Percentiles rank a stretch among this genome's conserved stretches.
phyloP scores from a whole-genome alignment of 1,140 invertebrate species.

The Bombyx mori region ASM3026992v2 NC_085107.1:6181001-6181500 shows the following conservation, averaged over 20 bases:
- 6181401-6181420: no score
- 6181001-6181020: no score
- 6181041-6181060: background rate
- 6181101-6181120: slow-evolving; percentile 85
- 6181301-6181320: slow-evolving; percentile 82
- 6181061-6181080: background rate
- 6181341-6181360: no score
- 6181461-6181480: no score
- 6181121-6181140: slow-evolving; percentile 85
- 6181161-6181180: slow-evolving; percentile 84
- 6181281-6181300: slow-evolving; percentile 91
- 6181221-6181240: slow-evolving; percentile 91
- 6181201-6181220: slow-evolving; percentile 90
- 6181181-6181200: slow-evolving; percentile 87
- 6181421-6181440: no score
- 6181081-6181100: background rate
- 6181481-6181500: no score
- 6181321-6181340: background rate
- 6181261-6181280: slow-evolving; percentile 82
- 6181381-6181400: no score
- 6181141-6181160: slow-evolving; percentile 91
- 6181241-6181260: slow-evolving; percentile 92
- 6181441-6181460: no score
- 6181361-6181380: no score
- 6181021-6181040: no score